Percentiles rank a stretch among this genome's conserved stretches.
These are phyloP conservation scores for Dinocampus coccinellae DNA, from an alignment of 2,888 invertebrate species.

Conservation along the genomic window DNA sequence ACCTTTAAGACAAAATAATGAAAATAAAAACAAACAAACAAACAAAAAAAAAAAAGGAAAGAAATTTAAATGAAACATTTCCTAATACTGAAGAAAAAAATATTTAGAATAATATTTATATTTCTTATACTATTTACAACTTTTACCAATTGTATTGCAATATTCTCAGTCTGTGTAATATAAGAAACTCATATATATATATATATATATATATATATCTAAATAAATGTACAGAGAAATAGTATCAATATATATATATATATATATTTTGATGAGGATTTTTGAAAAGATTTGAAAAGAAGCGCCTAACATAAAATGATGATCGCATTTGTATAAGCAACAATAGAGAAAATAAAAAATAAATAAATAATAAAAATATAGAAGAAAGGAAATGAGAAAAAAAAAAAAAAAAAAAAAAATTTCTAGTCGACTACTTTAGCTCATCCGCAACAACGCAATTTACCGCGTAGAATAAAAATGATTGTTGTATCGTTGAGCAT, in stretches of 20 bases:
- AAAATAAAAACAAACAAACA: too few relatives aligned
- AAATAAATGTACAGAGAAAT: conserved; percentile 9
- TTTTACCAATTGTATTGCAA: conserved; percentile 36
- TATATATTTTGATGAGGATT: too few relatives aligned
- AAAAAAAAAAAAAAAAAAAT: background rate
- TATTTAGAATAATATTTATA: conserved; percentile 21
- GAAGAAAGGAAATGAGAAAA: background rate
- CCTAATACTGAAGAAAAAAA: background rate
- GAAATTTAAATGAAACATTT: background rate
- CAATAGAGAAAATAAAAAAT: background rate
- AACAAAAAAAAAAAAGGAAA: background rate
- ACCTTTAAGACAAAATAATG: too few relatives aligned
- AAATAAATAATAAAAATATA: background rate
- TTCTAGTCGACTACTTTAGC: background rate
- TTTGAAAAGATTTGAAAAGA: too few relatives aligned
- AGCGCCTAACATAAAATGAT: too few relatives aligned
- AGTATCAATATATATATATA: background rate
- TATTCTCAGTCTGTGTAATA: conserved; percentile 41
- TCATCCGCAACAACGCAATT: conserved; percentile 17
- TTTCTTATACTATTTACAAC: background rate
- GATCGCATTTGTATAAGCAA: conserved; percentile 14
- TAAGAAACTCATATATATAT: conserved; percentile 37
- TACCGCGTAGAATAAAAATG: conserved; percentile 14
- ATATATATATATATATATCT: conserved; percentile 43
- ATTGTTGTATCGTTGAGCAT: conserved; percentile 26